Evolutionary conservation across 2,113 vertebrate genomes (phyloP).

Genomic region (Terrapene triunguis): DNA sequence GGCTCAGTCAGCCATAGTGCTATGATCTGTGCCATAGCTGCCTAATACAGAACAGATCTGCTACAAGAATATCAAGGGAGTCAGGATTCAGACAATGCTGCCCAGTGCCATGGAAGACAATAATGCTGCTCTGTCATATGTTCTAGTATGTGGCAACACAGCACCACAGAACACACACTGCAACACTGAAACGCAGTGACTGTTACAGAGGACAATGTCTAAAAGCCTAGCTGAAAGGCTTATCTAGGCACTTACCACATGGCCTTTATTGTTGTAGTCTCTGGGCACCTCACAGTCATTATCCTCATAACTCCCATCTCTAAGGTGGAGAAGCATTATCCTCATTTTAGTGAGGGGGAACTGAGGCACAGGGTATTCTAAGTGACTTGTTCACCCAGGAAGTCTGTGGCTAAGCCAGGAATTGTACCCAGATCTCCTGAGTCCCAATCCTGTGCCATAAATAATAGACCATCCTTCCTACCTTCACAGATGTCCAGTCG

Average conservation of each 20-base stretch:
- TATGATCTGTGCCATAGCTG: background rate
- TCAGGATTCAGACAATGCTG: background rate
- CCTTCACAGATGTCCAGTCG: background rate
- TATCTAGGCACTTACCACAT: background rate
- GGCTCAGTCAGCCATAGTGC: background rate
- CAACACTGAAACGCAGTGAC: background rate
- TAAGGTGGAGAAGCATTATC: background rate
- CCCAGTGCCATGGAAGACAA: background rate
- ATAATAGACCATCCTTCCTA: background rate
- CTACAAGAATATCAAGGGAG: background rate
- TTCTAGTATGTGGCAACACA: background rate
- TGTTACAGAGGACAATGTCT: background rate
- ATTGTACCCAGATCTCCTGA: background rate
- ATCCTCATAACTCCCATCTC: background rate
- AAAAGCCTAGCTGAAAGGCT: background rate
- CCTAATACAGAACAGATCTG: background rate
- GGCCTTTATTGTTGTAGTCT: background rate
- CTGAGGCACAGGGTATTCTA: background rate
- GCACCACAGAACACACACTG: background rate
- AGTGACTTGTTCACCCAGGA: background rate
- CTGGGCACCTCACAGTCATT: background rate
- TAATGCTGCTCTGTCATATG: background rate
- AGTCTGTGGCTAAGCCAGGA: background rate
- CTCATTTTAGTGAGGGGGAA: background rate
- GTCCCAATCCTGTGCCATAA: background rate